Evolutionary conservation across 1,140 invertebrate species (phyloP).

Genomic region (Polyergus mexicanus): DNA sequence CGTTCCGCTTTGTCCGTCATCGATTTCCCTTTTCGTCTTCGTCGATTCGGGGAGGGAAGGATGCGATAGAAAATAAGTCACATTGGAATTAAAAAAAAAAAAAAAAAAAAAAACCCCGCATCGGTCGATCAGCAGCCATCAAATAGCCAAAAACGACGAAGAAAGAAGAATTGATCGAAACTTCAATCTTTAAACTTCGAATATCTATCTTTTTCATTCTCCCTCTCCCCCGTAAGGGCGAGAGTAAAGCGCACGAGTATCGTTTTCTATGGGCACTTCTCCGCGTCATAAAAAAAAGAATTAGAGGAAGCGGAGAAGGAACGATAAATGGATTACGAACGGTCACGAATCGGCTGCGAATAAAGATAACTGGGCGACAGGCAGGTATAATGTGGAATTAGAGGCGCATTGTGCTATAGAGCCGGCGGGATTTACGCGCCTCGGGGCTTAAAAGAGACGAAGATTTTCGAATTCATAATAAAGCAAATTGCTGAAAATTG

Average conservation of each 20-base stretch:
- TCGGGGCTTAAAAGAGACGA: conserved; percentile 38
- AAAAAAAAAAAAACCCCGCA: neutral
- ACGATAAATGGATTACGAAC: conserved; percentile 47
- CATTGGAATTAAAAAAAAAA: neutral
- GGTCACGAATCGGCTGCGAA: conserved; percentile 63
- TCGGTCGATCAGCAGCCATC: conserved; percentile 37
- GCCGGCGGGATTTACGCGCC: conserved; percentile 61
- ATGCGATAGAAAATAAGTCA: neutral
- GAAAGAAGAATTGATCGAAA: neutral
- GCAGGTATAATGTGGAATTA: conserved; percentile 69
- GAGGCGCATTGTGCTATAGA: conserved; percentile 59
- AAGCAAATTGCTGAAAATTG: conserved; percentile 24
- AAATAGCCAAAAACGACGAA: neutral
- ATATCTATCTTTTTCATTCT: neutral
- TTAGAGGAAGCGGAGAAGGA: neutral
- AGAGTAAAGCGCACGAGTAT: neutral
- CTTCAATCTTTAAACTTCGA: neutral
- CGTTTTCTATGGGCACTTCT: neutral
- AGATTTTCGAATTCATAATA: conserved; percentile 58
- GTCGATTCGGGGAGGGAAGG: conserved; percentile 53
- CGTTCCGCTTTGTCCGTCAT: conserved; percentile 28
- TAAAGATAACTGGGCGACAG: conserved; percentile 65
- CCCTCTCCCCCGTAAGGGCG: too few relatives aligned
- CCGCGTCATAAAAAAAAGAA: neutral
- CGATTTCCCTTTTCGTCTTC: conserved; percentile 52